These are phyloP conservation scores for silkworm (Bombyx mori) DNA, from an alignment of 1,140 invertebrate species.

Conservation along the genomic window DNA sequence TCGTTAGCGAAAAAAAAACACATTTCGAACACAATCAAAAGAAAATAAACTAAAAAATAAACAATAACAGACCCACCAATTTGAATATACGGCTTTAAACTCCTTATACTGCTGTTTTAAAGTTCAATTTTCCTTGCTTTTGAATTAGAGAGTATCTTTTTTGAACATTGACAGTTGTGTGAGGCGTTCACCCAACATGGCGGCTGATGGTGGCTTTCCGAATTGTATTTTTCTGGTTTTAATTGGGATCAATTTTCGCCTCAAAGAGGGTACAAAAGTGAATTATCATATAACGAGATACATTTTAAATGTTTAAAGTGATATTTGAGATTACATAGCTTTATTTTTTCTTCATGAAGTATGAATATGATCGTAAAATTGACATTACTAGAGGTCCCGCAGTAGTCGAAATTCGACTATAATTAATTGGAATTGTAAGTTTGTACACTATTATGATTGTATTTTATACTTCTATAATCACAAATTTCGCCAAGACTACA, in stretches of 20 bases:
- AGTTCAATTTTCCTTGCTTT: constrained; percentile 13
- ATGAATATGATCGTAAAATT: too few relatives aligned
- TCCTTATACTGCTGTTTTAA: constrained; percentile 11
- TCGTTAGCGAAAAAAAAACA: constrained; percentile 57
- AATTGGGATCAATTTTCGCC: constrained; percentile 49
- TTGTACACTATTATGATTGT: too few relatives aligned
- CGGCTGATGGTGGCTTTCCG: constrained; percentile 28
- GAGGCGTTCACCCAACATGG: constrained; percentile 63
- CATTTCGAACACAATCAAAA: constrained; percentile 55
- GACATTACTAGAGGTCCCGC: too few relatives aligned
- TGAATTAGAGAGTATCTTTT: not conserved
- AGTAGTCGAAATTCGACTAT: too few relatives aligned
- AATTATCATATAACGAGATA: constrained; percentile 24
- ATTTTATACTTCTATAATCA: too few relatives aligned
- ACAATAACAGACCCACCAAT: constrained; percentile 28
- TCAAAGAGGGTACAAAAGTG: constrained; percentile 20
- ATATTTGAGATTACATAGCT: too few relatives aligned
- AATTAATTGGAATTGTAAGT: too few relatives aligned
- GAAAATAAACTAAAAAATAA: constrained; percentile 53
- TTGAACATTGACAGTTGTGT: constrained; percentile 58
- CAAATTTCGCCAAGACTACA: too few relatives aligned
- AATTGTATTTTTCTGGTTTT: constrained; percentile 62
- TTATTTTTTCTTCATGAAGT: too few relatives aligned
- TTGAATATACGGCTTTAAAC: constrained; percentile 5
- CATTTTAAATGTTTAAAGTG: constrained; percentile 4